Evolutionary conservation across 2,113 vertebrate genomes (phyloP), one percentile per base, ranked within the genome.

Genomic region (Arvicanthis niloticus): DNA sequence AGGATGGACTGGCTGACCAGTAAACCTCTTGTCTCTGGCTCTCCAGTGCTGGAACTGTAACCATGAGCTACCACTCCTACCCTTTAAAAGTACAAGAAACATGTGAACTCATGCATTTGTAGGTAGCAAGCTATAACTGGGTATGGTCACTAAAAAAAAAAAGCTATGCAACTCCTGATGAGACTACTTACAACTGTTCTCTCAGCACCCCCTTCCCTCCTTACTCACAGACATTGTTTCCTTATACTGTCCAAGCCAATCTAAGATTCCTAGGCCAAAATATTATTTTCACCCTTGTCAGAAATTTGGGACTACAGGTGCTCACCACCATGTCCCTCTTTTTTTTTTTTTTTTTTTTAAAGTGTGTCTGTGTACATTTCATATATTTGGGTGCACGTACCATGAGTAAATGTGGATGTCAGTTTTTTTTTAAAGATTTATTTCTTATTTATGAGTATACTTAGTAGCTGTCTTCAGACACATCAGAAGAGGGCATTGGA

Each of bases 41-140:
- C 53, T 40, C 53, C 53, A 60, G 80, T 58, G 53, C 37, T 60
- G 37, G 11, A 60, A 82, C 15, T 60, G 37, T 82, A 82, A 60
- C 10, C 53, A 82, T 26, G 19, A 82, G 22, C 22, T 21, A 58
- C 6, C 80, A 58, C n/a, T 56, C 21, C 19, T 58, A 56, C 22
- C 21, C 4, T 60, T 82, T 60, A 40, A 82, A 58, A 60, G n/a
- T 26, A 60, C 19, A 81, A 13, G 37, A 21, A 81, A 81, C 51
- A 68, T 51, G 75, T 58, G 58, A 93, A 93, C 31, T 89, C 56
- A 62, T 42, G n/a, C 70, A 77, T 94, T 94, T 81, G 89, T 48
- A 87, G 26, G 56, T 75, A 86, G 31, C 51, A 3, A 92, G 62
- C 82, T 76, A 4, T 67, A 51, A 94, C 82, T 34, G 82, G 29